These are phyloP conservation scores for Coelopa frigida DNA, from an alignment of 1,140 invertebrate species.

Conservation along the genomic window DNA sequence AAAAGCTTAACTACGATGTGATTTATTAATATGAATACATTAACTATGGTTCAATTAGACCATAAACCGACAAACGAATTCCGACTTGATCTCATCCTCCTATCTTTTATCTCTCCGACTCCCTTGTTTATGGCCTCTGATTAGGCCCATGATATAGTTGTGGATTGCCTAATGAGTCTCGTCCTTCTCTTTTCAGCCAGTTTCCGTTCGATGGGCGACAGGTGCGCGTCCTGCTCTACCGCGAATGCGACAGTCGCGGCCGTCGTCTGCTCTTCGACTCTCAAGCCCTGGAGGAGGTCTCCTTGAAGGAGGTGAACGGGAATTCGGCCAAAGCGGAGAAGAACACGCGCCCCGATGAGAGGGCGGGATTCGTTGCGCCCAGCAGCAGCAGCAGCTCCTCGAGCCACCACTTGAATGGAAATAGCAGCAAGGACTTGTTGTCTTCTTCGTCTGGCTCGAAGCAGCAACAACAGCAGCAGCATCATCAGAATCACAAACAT, in stretches of 20 bases:
- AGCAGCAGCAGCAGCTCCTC: no score
- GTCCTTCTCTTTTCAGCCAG: conserved; percentile 26
- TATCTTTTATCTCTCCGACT: neutral
- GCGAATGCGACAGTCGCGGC: conserved; percentile 74
- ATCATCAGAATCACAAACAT: neutral
- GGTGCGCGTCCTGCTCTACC: conserved; percentile 72
- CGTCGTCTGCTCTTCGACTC: conserved; percentile 81
- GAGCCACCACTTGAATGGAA: no score
- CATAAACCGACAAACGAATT: no score
- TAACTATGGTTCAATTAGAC: no score
- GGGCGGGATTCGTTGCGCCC: no score
- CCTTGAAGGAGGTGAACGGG: conserved; percentile 26
- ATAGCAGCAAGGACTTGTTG: no score
- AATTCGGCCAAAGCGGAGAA: no score
- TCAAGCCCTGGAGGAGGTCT: conserved; percentile 54
- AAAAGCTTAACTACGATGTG: no score
- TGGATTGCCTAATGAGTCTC: neutral
- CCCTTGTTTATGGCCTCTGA: neutral
- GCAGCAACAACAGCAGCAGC: conserved; percentile 1
- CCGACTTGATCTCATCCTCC: no score
- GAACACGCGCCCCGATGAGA: conserved; percentile 15
- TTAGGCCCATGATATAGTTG: neutral
- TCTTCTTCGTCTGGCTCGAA: no score
- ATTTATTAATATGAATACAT: no score
- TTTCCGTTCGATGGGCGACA: conserved; percentile 56